Conservation (phyloP, 2,888 invertebrate genomes). For the Junonia oenone region DNA sequence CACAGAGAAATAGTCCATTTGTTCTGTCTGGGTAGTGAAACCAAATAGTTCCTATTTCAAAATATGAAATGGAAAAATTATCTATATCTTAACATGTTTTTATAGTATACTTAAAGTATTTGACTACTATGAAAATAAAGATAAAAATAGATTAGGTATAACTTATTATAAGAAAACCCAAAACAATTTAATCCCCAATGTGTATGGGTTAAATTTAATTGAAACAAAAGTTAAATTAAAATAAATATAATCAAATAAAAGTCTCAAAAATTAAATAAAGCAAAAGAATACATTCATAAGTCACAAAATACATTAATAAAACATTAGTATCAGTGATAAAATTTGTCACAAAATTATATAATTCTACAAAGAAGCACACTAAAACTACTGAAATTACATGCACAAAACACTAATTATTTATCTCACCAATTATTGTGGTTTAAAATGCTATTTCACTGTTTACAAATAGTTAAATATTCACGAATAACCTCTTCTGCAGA, state of each 20-base stretch:
- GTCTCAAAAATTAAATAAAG: background rate
- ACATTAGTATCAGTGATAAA: background rate
- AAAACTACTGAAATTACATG: background rate
- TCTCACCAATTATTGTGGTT: constrained; percentile 8
- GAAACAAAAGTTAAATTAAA: background rate
- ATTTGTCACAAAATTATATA: background rate
- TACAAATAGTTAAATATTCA: constrained; percentile 10
- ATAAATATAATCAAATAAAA: background rate
- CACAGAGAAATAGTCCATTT: too few relatives aligned
- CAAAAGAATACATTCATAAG: background rate
- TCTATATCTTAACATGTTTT: too few relatives aligned
- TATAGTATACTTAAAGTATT: too few relatives aligned
- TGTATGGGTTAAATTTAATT: too few relatives aligned
- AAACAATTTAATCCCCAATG: too few relatives aligned
- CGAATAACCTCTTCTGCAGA: constrained; percentile 11
- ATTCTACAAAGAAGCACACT: background rate
- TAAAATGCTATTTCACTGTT: constrained; percentile 16
- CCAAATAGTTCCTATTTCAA: too few relatives aligned
- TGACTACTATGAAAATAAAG: too few relatives aligned
- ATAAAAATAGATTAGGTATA: too few relatives aligned
- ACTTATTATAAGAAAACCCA: too few relatives aligned
- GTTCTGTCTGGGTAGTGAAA: too few relatives aligned
- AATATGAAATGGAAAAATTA: too few relatives aligned
- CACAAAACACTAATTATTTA: background rate
- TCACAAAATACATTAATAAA: background rate